Conservation (phyloP, 2,888 invertebrate genomes). For the Dasypolia templi region DNA sequence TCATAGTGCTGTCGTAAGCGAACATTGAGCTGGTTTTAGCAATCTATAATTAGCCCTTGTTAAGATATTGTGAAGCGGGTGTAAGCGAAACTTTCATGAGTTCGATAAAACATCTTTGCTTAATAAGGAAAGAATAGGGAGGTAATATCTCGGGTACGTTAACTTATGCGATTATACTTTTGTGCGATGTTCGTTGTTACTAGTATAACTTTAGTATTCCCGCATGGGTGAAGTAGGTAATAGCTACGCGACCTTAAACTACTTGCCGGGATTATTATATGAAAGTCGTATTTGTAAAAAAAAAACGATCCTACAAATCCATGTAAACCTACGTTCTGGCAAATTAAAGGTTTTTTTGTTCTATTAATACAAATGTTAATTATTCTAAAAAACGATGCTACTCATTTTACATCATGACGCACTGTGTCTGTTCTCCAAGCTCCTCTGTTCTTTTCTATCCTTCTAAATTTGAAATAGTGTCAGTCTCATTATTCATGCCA, state of each 20-base stretch:
- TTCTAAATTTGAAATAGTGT: neutral
- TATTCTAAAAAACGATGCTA: neutral
- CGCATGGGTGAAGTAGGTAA: neutral
- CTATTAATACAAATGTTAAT: neutral
- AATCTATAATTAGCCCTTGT: conserved; percentile 8
- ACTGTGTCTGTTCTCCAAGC: neutral
- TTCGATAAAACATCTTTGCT: neutral
- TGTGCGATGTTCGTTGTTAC: neutral
- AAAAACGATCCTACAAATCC: too few species aligned
- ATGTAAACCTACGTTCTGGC: too few species aligned
- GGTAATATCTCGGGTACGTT: neutral
- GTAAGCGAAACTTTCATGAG: neutral
- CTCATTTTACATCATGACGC: neutral
- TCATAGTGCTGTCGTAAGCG: conserved; percentile 29
- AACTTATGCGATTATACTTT: neutral
- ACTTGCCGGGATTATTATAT: neutral
- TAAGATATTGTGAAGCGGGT: conserved; percentile 1
- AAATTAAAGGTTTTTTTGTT: too few species aligned
- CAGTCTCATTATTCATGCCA: neutral
- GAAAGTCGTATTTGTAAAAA: neutral
- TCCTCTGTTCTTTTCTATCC: neutral
- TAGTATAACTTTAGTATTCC: neutral
- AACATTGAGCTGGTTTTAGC: neutral
- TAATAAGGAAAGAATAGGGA: conserved; percentile 1
- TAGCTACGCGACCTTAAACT: neutral